Evolutionary conservation across 2,797 vertebrate species (phyloP), one percentile per base, ranked within the genome.

Genomic region (Sus cebifrons): DNA sequence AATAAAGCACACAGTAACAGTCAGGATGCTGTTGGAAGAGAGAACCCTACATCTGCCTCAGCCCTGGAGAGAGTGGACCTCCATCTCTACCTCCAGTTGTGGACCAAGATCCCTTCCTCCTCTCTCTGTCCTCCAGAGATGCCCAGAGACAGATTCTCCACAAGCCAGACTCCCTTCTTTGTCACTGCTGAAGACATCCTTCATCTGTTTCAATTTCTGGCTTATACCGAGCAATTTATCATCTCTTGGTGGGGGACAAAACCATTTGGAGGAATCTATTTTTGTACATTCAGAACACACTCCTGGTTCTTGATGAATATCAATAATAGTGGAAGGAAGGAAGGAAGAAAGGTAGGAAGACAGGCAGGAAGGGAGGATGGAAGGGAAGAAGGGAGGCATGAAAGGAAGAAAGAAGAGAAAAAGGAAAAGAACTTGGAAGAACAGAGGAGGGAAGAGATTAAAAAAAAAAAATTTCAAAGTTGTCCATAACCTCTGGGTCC

Each of bases 181-280:
- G 44, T 10, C 27, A 2, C 54, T 6, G 13, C 54, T 56, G 32
- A 70, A 89, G 84, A n/a, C 29, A 3, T 11, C 52, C 71, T 85
- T 74, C 78, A 18, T 90, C 52, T 74, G 52, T 86, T 92, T 90
- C 89, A 36, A 83, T 94, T 91, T 94, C 74, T 65, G 70, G 21
- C 44, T 79, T 84, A 20, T 40, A 32, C 54, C 29, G 64, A 58
- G 74, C 82, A 54, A 86, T 89, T 86, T n/a, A 65, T 91, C 75
- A 75, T 81, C 32, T 56, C 44, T 65, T 49, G 65, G 25, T 36
- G 44, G 52, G 86, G 5, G 15, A 67, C 52, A 82, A 49, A 74
- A 54, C 58, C 67, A 27, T 68, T 78, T 64, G 78, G 52, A 54
- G 60, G 78, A 71, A 88, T n/a, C 52, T 56, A 25, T 60, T 77